Evolutionary conservation across 2,888 invertebrate genomes (phyloP), one percentile per base, ranked within the genome.

Genomic region (Ennomos erosarius): DNA sequence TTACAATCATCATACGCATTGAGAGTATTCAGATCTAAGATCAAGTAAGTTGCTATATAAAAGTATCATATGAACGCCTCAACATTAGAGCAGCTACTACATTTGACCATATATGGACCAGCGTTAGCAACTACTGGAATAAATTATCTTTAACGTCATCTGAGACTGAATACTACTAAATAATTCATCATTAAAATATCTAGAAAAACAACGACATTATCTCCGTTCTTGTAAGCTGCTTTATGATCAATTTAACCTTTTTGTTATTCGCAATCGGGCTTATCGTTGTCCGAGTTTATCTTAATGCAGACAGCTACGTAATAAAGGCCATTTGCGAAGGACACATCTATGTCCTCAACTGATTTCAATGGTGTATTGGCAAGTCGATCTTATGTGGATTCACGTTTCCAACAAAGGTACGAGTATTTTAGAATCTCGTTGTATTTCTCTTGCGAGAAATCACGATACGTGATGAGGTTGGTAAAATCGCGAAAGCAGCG

Each of bases 101-200:
- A 64, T 71, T 76, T 71, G 59, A 47, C 85, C 81, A 62, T 85
- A 79, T 79, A 85, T 67, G 82, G 85, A 51, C 67, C 67, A 73
- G 65, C 67, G 65, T 73, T 70, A 73, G 74, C 75, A 69, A 74
- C 80, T 62, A 66, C 69, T 78, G 68, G 84, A 84, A 87, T 86
- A 81, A 77, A 78, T 83, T 82, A 82, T 84, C 69, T 68, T 64
- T 71, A 62, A 74, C 69, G 73, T 71, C 75, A 74, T 73, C 74
- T 73, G 75, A 71, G 67, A 71, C 68, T 57, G 73, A 73, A 76
- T 74, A 76, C 68, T 67, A 75, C 81, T 76, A 75, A 75, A 75
- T 77, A 70, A 70, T 68, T 65, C 68, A 77, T 82, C 80, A 75
- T 84, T 84, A 81, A 82, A 82, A 80, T 82, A 78, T 79, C 80